Base-by-base conservation (phyloP, 2,113 vertebrate genomes). In the Stercorarius parasiticus region DNA sequence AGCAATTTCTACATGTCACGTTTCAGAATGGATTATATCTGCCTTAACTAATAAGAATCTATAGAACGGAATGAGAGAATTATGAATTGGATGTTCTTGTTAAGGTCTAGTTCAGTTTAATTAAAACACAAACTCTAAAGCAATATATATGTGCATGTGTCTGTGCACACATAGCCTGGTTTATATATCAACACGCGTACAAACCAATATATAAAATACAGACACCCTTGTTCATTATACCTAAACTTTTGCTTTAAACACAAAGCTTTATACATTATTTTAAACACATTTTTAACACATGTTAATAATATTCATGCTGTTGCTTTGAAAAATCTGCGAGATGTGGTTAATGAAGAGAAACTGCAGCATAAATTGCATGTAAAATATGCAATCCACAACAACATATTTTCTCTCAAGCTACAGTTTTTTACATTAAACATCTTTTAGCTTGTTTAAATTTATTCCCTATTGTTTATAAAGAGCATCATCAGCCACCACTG, bases 301-400 rank as follows among this genome's bases (percentile, higher is more conserved):
- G 97, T 97, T 98, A 98, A 98, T 98, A 97, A 97, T 97, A 98
- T 98, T 97, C 96, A 97, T 92, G 93, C 90, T 74, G 88, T 88
- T 93, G 82, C 94, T 97, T 95, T 97, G 97, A 98, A 97, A 98
- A 98, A 97, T 97, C 96, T 97, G 92, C 4, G 81, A 98, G 96
- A 98, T 98, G 97, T 97, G 97, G 95, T 97, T 98, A 98, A 98
- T 98, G 97, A 98, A 98, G 97, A 98, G 97, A 98, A 98, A 98
- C 97, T 97, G 92, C 95, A 97, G 96, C 91, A 97, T 98, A 98
- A 98, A 97, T 98, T 98, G 94, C 96, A 98, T 94, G 83, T 96
- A 98, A 98, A 98, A 98, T 97, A 98, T 96, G 94, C 95, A 94
- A 95, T 95, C 93, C 94, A 88, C 93, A 97, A 84, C 95, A 97